A percentile compares a stretch with the other conserved stretches of the same genome.
These are phyloP conservation scores for Pemphredon lugubris DNA, from an alignment of 2,888 invertebrate species.

Conservation along the genomic window DNA sequence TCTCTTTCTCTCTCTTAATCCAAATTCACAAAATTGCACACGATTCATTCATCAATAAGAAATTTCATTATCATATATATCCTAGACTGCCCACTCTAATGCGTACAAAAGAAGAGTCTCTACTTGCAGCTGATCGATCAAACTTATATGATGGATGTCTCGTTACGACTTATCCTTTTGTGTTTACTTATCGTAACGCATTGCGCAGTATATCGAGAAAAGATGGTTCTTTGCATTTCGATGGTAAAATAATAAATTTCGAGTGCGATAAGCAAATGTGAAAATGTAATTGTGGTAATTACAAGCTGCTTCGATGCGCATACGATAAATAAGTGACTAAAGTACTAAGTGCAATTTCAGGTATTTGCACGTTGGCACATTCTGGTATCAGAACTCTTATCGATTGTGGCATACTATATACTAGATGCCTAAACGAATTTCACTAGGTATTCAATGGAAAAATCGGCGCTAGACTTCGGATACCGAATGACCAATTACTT, in stretches of 20 bases:
- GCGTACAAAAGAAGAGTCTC: constrained; percentile 58
- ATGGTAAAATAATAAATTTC: constrained; percentile 32
- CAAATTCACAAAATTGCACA: constrained; percentile 50
- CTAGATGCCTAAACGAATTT: constrained; percentile 17
- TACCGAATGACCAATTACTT: constrained; percentile 26
- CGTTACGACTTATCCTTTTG: constrained; percentile 30
- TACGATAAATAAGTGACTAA: constrained; percentile 57
- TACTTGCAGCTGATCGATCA: constrained; percentile 56
- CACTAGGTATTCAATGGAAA: constrained; percentile 27
- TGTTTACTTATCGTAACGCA: constrained; percentile 54
- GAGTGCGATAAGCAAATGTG: constrained; percentile 1
- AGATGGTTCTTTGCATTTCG: background rate
- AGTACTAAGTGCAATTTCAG: constrained; percentile 29
- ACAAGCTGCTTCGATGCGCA: constrained; percentile 48
- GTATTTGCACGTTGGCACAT: constrained; percentile 24
- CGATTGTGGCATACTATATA: background rate
- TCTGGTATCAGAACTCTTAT: background rate
- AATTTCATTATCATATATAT: constrained; percentile 46
- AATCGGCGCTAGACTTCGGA: constrained; percentile 7
- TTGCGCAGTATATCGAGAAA: constrained; percentile 25
- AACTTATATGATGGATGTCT: constrained; percentile 61
- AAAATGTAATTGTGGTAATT: constrained; percentile 15
- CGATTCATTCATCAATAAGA: constrained; percentile 34
- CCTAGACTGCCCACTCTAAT: constrained; percentile 75
- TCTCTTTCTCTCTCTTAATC: constrained; percentile 44